Base-by-base conservation (phyloP, 2,797 vertebrate species). In the Girardinus metallicus region DNA sequence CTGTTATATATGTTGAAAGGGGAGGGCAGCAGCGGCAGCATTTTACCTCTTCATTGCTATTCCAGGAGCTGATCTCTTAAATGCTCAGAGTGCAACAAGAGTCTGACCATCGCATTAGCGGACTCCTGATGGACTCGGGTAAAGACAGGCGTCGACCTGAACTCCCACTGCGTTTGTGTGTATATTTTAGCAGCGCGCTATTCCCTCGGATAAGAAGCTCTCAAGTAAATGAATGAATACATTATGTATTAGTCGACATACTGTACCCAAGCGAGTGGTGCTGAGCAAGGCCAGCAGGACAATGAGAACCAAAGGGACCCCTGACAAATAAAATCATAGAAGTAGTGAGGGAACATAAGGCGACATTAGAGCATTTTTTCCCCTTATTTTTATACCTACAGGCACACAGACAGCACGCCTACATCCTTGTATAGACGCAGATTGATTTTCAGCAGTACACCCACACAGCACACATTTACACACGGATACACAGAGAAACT, bases 181-280 rank as follows among this genome's bases (percentile, higher is more conserved):
- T 70, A n/a, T 66, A 49, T 36, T 74, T 11, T 49, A 36, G 81
- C 79, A 86, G 83, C 79, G 18, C 60, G 57, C 78, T 85, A 82
- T 86, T 84, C 83, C 82, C 85, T 74, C 41, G 84, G 86, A 94
- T 91, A 92, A 92, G 88, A 94, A 87, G 89, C 93, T 94, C 93
- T 94, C 89, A 95, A 92, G 89, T 92, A 93, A 95, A 95, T 94
- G 77, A 92, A 94, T 91, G 87, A 93, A 94, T 94, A 90, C 83
- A 92, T 95, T 93, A 95, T 91, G 82, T 90, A 92, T 91, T 83
- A 80, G 83, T 87, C 82, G 39, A 39, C 62, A 29, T 79, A 77
- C 73, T 85, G 77, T 75, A 83, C 88, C 78, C 85, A 85, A 86
- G 81, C 41, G 73, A 85, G 78, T 80, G 81, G 82, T 84, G 77